These are phyloP conservation scores for Ophioninae sp. DNA, from an alignment of 2,888 invertebrate species.

Conservation along the genomic window DNA sequence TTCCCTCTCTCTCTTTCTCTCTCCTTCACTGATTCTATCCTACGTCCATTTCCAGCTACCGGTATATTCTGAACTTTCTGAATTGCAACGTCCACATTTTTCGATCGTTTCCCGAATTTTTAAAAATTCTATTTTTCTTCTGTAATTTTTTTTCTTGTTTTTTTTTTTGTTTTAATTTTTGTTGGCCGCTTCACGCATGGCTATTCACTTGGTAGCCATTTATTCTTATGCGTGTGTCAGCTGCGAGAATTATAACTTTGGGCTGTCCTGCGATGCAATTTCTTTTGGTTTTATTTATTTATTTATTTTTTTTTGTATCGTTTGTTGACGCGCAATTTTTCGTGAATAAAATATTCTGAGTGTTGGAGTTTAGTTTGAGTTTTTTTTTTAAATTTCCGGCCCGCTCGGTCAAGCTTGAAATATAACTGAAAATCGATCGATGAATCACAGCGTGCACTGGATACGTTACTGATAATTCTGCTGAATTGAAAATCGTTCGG, in stretches of 20 bases:
- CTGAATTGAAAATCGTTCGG: neutral
- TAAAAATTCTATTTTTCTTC: neutral
- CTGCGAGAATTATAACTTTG: constrained; percentile 46
- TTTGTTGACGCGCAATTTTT: neutral
- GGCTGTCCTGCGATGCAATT: neutral
- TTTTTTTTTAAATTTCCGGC: neutral
- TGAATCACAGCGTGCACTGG: neutral
- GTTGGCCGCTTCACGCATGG: constrained; percentile 39
- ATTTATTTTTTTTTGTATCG: too few species aligned
- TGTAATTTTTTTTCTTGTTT: constrained; percentile 29
- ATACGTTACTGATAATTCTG: neutral
- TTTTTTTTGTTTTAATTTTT: constrained; percentile 33
- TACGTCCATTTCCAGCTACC: constrained; percentile 47
- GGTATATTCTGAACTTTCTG: constrained; percentile 49
- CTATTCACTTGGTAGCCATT: constrained; percentile 38
- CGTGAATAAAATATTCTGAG: constrained; percentile 3
- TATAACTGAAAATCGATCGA: neutral
- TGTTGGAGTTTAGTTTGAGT: too few species aligned
- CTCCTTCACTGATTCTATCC: constrained; percentile 18
- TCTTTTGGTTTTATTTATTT: neutral
- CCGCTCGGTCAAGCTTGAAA: neutral
- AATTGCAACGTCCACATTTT: constrained; percentile 61
- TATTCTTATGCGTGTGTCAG: constrained; percentile 47
- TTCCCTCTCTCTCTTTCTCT: constrained; percentile 24
- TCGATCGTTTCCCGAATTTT: constrained; percentile 39